A percentile compares a stretch with the other conserved stretches of the same genome.
These are phyloP conservation scores for Ctenicera cuprea DNA, from an alignment of 2,888 invertebrate species.

Conservation along the genomic window DNA sequence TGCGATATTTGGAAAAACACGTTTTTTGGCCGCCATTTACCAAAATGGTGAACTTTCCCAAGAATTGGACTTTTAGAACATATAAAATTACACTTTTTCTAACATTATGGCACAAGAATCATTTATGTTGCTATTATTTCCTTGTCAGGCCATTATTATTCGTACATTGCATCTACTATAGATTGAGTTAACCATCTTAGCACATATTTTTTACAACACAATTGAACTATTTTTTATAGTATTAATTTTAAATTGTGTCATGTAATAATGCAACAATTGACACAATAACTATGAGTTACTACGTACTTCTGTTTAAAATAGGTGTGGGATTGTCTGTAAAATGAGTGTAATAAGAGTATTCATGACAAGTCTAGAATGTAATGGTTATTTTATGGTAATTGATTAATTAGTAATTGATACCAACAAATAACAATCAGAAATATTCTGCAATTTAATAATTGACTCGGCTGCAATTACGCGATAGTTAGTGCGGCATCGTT, in stretches of 20 bases:
- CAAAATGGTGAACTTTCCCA: too few relatives aligned
- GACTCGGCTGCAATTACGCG: conserved; percentile 36
- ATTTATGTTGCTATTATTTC: too few relatives aligned
- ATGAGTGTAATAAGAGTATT: conserved; percentile 14
- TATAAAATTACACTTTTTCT: too few relatives aligned
- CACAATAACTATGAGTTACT: conserved; percentile 4
- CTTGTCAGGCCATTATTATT: too few relatives aligned
- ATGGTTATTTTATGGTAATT: conserved; percentile 39
- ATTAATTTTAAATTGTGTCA: conserved; percentile 5
- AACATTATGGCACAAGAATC: too few relatives aligned
- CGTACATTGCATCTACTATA: too few relatives aligned
- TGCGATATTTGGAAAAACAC: too few relatives aligned
- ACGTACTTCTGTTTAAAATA: not conserved
- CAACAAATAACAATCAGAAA: conserved; percentile 36
- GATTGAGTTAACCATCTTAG: too few relatives aligned
- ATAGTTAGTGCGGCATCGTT: conserved; percentile 37
- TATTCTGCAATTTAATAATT: conserved; percentile 30
- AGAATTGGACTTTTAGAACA: too few relatives aligned
- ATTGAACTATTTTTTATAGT: not conserved
- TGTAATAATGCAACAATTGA: conserved; percentile 17
- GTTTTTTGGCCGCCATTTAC: too few relatives aligned
- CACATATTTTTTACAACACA: too few relatives aligned
- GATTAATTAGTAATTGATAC: conserved; percentile 39
- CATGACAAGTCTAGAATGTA: not conserved
- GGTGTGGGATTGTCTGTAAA: conserved; percentile 13